Conservation (phyloP, 2,797 vertebrate genomes). For the Manis crassicaudata region DNA sequence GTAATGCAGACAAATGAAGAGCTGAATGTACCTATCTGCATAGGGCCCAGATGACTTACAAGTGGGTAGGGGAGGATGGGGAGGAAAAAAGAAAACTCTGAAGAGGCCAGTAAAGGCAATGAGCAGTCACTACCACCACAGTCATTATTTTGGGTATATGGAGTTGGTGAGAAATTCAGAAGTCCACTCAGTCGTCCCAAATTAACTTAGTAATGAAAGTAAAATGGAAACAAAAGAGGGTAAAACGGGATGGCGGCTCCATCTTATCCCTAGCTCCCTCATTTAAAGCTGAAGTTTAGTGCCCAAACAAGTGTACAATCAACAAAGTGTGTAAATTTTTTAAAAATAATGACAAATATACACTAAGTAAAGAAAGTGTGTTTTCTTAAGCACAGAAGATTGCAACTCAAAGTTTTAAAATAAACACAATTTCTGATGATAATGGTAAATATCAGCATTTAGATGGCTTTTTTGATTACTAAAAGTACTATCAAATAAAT, state of each 20-base stretch:
- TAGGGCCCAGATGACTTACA: not conserved
- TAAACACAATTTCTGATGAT: slow-evolving; percentile 13
- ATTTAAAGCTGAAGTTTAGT: not conserved
- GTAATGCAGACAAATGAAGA: slow-evolving; percentile 24
- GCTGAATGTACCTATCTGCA: not conserved
- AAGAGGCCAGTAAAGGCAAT: not conserved
- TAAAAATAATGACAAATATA: not conserved
- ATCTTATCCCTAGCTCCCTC: not conserved
- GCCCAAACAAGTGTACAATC: not conserved
- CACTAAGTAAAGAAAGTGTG: not conserved
- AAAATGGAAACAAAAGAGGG: not conserved
- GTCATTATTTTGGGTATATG: not conserved
- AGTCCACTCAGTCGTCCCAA: not conserved
- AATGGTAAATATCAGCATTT: slow-evolving; percentile 1
- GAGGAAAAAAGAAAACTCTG: too few relatives aligned
- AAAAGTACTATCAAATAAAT: not conserved
- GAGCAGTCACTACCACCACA: not conserved
- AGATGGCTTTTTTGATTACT: not conserved
- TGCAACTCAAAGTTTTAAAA: slow-evolving; percentile 39
- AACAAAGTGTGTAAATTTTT: not conserved
- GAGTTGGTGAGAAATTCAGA: not conserved
- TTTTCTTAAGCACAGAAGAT: not conserved
- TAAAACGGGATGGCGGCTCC: not conserved
- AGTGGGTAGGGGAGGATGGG: not conserved
- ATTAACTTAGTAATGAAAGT: not conserved